Conservation (phyloP, 2,888 invertebrate species). For the Ischnura elegans region DNA sequence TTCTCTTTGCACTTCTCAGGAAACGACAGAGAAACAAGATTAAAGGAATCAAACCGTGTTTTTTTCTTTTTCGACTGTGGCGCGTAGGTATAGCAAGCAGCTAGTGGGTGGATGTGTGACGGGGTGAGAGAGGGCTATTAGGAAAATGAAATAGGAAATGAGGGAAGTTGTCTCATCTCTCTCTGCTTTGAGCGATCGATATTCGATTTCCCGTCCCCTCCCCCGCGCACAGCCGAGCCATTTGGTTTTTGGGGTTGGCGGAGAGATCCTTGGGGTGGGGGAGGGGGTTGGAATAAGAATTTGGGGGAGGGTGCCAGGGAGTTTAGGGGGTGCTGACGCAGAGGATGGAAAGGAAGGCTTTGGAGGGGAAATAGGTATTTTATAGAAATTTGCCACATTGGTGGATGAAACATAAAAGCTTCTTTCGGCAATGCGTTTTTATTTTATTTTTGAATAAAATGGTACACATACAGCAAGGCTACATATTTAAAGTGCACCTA, state of each 20-base stretch:
- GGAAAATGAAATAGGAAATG: constrained; percentile 29
- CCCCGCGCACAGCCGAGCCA: background rate
- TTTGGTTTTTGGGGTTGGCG: background rate
- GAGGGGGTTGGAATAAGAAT: background rate
- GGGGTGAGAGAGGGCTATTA: background rate
- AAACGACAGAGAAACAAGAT: background rate
- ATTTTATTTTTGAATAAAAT: no score
- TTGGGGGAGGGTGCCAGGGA: background rate
- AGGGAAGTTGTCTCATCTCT: constrained; percentile 9
- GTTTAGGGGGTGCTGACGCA: background rate
- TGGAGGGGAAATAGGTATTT: no score
- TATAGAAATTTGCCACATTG: no score
- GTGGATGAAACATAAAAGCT: no score
- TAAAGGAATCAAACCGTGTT: constrained; percentile 20
- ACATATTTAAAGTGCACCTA: no score
- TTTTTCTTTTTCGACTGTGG: background rate
- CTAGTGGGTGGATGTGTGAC: background rate
- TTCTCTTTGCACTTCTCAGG: background rate
- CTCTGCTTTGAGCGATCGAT: constrained; percentile 43
- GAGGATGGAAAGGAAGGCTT: background rate
- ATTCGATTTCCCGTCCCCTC: constrained; percentile 47
- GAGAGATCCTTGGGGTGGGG: background rate
- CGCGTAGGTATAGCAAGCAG: background rate
- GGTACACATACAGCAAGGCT: no score
- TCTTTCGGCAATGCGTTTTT: no score